Evolutionary conservation across 2,797 vertebrate genomes (phyloP), one percentile per base, ranked within the genome.

Genomic region (Danio jaintianensis): DNA sequence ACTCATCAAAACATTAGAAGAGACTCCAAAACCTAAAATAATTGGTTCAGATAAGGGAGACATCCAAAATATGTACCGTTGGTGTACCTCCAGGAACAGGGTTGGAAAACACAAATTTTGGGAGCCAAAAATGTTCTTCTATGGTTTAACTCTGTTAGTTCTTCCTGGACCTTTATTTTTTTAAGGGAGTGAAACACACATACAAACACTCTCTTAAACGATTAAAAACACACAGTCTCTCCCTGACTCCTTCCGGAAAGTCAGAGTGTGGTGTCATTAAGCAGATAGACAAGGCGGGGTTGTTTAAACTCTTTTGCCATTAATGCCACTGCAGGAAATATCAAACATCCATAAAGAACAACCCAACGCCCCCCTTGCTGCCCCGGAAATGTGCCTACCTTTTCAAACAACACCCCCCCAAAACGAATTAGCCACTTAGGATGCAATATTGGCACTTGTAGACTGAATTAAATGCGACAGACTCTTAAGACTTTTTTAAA

Each of bases 401-500:
- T 82, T 81, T 64, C 43, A 75, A 2, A 15, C 55, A 20, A 9
- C 12, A 50, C 40, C 59, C 36, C 47, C 36, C 62, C n/a, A 68
- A 74, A 74, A 70, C 13, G 6, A 67, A 82, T 66, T 62, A 71
- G 55, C 36, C 61, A 72, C 58, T 76, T 64, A 77, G 15, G 43
- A 62, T 56, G 75, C 78, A 68, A 79, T 75, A 64, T 74, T 81
- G 38, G 38, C 58, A 72, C 47, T 63, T 78, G 71, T 82, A 80
- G 73, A 78, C 83, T 81, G 68, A 81, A 78, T 81, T 81, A 79
- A 80, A 83, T 75, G 55, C n/a, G 67, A 43, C 7, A 74, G 18
- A 76, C 67, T 81, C 81, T 66, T 78, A 50, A 52, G 53, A 78
- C 48, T 79, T 86, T 86, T 74, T 81, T 81, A 81, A 76, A 56